These are phyloP conservation scores for Phengaris arion DNA, from an alignment of 2,888 invertebrate species.

Conservation along the genomic window DNA sequence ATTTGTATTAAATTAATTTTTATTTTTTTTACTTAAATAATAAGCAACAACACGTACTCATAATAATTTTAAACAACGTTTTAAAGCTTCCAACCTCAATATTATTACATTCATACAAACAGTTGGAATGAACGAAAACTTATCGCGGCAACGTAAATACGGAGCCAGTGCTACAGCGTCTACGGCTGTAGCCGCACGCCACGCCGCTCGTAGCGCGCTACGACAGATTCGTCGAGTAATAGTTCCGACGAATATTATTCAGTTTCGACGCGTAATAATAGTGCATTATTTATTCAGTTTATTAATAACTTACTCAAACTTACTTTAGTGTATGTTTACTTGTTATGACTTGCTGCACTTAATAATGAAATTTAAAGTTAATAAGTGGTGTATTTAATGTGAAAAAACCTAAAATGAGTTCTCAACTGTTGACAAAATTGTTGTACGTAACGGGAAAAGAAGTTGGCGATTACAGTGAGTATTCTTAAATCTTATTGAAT, in stretches of 20 bases:
- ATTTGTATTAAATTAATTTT: no score
- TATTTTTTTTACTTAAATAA: no score
- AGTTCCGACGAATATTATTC: background rate
- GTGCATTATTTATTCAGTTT: background rate
- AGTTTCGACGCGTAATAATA: background rate
- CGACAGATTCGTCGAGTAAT: background rate
- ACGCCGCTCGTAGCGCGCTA: conserved; percentile 10
- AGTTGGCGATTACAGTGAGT: background rate
- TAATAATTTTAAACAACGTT: background rate
- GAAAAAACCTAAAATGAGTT: conserved; percentile 18
- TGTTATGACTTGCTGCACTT: background rate
- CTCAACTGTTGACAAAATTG: conserved; percentile 20
- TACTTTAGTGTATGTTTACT: no score
- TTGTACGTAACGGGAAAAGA: conserved; percentile 6
- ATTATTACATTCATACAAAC: background rate
- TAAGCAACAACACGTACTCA: no score
- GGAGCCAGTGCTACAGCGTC: conserved; percentile 20
- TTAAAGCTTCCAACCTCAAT: background rate
- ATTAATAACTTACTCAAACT: no score
- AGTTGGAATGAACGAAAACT: background rate
- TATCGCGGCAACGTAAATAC: background rate
- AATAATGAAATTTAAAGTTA: background rate
- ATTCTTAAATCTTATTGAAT: no score
- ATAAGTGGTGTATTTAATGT: background rate
- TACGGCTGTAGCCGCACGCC: conserved; percentile 22